These are phyloP conservation scores for Ferrisia virgata DNA, from an alignment of 2,888 invertebrate species.

Conservation along the genomic window DNA sequence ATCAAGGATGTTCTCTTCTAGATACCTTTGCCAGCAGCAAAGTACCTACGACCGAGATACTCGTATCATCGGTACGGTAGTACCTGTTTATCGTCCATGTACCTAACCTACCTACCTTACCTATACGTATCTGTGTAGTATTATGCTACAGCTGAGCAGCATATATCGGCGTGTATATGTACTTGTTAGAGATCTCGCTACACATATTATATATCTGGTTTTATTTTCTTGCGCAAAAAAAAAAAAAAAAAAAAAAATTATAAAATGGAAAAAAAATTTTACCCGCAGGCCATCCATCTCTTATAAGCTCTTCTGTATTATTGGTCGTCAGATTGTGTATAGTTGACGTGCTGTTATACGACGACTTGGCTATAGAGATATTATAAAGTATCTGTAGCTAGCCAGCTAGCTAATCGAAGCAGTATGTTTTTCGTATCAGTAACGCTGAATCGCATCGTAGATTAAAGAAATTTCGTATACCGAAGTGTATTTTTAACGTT, in stretches of 20 bases:
- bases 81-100: neutral
- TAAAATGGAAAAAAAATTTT: no score
- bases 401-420: no score
- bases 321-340: neutral
- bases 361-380: neutral
- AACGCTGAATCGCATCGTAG: neutral
- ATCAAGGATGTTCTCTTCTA: slow-evolving; percentile 32
- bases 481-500: neutral
- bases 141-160: no score
- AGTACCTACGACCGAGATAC: slow-evolving; percentile 2
- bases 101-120: no score
- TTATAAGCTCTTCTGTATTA: neutral
- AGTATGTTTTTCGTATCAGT: neutral
- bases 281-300: neutral
- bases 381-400: no score
- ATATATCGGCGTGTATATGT: neutral
- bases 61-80: neutral
- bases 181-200: neutral
- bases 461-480: neutral
- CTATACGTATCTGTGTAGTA: no score
- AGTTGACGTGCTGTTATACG: no score
- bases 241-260: neutral
- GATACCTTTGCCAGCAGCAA: slow-evolving; percentile 7
- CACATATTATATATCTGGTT: neutral
- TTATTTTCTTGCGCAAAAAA: neutral